phyloP scores from a whole-genome alignment of 2,888 invertebrate species.

The Apocheima hispidaria region DNA sequence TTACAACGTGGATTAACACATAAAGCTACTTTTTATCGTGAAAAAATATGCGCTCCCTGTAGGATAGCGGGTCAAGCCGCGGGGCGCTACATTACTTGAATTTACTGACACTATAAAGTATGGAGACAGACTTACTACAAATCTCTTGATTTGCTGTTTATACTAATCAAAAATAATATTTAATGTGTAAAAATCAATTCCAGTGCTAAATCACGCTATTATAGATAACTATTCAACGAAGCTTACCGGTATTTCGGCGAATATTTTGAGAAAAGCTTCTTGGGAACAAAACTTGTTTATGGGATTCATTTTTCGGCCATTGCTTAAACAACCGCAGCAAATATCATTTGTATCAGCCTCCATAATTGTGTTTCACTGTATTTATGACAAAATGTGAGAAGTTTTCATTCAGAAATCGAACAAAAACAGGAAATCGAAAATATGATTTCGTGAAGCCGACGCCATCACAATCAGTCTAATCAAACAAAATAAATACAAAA shows the following conservation, averaged over 20 bases:
- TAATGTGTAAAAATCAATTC: neutral
- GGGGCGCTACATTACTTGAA: neutral
- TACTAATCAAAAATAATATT: neutral
- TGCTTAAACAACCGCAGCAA: conserved; percentile 68
- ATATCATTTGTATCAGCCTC: conserved; percentile 43
- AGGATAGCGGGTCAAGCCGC: too few species aligned
- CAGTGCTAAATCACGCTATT: neutral
- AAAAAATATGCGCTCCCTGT: too few species aligned
- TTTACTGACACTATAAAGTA: neutral
- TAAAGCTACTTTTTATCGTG: too few species aligned
- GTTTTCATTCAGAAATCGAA: conserved; percentile 30
- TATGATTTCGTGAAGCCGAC: conserved; percentile 2
- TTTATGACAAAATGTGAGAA: neutral
- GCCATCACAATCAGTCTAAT: neutral
- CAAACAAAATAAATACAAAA: neutral
- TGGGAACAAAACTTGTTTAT: conserved; percentile 54
- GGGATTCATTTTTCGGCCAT: conserved; percentile 61
- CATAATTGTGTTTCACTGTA: conserved; percentile 33
- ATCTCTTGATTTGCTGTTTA: neutral
- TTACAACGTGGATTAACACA: too few species aligned
- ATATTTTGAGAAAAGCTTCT: conserved; percentile 64
- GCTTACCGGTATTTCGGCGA: conserved; percentile 65
- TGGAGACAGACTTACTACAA: neutral
- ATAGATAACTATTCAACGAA: neutral
- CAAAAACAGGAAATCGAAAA: neutral